Percentiles rank a stretch among this genome's conserved stretches.
These are phyloP conservation scores for Nyctibius grandis DNA, from an alignment of 2,797 vertebrate species.

Conservation along the genomic window DNA sequence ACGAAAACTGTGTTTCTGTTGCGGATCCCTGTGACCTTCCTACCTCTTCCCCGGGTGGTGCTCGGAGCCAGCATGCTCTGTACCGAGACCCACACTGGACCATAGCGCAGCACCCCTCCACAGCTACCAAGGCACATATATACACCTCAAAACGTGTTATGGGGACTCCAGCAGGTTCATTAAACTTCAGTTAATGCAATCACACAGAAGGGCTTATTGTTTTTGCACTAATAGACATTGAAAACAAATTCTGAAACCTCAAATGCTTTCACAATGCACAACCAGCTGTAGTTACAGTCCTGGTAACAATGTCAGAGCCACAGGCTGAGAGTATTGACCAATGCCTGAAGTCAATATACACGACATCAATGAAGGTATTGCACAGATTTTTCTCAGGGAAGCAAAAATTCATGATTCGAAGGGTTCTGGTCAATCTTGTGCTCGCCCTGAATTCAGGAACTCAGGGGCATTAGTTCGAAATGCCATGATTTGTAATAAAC, in stretches of 20 bases:
- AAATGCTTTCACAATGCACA: not conserved
- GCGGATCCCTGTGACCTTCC: not conserved
- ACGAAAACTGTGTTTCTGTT: not conserved
- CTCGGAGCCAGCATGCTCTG: accelerated
- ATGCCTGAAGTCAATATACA: constrained; percentile 22
- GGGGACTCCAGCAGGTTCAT: not conserved
- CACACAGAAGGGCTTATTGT: not conserved
- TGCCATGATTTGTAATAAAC: not conserved
- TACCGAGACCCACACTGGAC: not conserved
- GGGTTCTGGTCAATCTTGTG: not conserved
- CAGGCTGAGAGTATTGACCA: constrained; percentile 22
- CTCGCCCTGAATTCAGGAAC: not conserved
- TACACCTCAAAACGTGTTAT: not conserved
- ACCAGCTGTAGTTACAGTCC: not conserved
- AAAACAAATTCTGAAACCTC: constrained; percentile 4
- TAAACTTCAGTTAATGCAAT: not conserved
- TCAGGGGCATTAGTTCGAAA: not conserved
- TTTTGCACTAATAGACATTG: not conserved
- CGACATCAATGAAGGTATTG: constrained; percentile 7
- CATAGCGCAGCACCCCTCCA: not conserved
- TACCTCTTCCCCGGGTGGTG: too few species aligned
- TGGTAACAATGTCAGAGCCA: constrained; percentile 31
- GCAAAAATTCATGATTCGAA: not conserved
- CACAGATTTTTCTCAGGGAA: constrained; percentile 21
- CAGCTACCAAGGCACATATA: not conserved